Percentiles rank a stretch among this genome's conserved stretches.
Conservation (phyloP, 2,113 vertebrate genomes). For the Corythaixoides concolor region DNA sequence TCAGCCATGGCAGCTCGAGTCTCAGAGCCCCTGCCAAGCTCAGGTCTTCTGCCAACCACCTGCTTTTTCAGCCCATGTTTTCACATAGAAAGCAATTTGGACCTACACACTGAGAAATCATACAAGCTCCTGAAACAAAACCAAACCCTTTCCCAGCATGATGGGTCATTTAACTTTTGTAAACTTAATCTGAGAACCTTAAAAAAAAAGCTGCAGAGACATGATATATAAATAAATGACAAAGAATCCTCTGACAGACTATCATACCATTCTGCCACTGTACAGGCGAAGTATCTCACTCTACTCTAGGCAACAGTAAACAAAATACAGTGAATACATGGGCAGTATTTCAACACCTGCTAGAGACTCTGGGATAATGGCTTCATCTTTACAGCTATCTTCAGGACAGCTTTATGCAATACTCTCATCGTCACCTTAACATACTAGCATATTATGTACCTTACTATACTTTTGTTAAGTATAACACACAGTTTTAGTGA, state of each 20-base stretch:
- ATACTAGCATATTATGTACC: neutral
- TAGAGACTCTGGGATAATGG: neutral
- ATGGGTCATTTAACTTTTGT: neutral
- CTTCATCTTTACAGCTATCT: neutral
- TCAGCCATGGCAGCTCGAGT: neutral
- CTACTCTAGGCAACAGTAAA: neutral
- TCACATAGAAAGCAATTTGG: slow-evolving; percentile 3
- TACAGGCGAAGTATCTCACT: neutral
- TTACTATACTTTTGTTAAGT: neutral
- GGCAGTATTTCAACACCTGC: neutral
- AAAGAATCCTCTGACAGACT: neutral
- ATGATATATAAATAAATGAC: neutral
- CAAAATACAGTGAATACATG: neutral
- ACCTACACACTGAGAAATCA: neutral
- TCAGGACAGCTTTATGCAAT: neutral
- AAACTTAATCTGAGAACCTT: neutral
- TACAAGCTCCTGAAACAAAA: slow-evolving; percentile 3
- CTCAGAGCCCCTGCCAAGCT: slow-evolving; percentile 24
- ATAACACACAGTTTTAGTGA: neutral
- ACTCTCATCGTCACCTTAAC: neutral
- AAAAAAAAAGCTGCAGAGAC: neutral
- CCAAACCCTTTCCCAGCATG: slow-evolving; percentile 13
- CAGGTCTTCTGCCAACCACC: slow-evolving; percentile 57
- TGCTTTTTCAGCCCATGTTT: slow-evolving; percentile 14
- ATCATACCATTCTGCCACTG: neutral